Conservation (phyloP, 2,888 invertebrate species). For the Adineta ricciae region DNA sequence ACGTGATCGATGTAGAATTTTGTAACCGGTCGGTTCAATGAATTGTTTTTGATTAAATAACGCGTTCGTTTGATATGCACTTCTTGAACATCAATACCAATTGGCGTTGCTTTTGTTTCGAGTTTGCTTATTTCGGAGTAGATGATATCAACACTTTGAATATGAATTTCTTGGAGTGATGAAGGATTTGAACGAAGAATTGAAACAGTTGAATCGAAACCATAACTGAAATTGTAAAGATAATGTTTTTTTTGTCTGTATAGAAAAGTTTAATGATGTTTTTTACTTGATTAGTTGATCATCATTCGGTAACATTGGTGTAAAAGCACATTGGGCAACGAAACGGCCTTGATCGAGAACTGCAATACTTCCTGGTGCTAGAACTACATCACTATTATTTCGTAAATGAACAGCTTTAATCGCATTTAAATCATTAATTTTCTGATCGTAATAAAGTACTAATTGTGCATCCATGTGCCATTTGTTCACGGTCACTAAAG, state of each 20-base stretch:
- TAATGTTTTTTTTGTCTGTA: neutral
- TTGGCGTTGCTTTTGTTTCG: neutral
- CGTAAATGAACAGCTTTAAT: constrained; percentile 15
- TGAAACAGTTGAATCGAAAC: constrained; percentile 1
- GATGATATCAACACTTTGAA: neutral
- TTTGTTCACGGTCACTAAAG: neutral
- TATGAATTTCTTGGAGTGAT: constrained; percentile 3
- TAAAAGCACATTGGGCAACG: neutral
- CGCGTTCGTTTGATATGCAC: neutral
- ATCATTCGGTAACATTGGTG: neutral
- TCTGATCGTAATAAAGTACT: constrained; percentile 10
- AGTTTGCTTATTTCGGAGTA: neutral
- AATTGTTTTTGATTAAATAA: constrained; percentile 15
- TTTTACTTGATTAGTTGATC: constrained; percentile 8
- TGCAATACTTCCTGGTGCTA: constrained; percentile 5
- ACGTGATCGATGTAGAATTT: constrained; percentile 8
- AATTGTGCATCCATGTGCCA: neutral
- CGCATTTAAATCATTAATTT: constrained; percentile 9
- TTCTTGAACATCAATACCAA: neutral
- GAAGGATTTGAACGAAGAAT: neutral
- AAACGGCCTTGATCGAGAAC: neutral
- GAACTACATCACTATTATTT: neutral
- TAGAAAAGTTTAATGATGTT: neutral
- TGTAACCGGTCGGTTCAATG: neutral
- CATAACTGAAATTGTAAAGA: neutral